A percentile compares a stretch with the other conserved stretches of the same genome.
These are phyloP conservation scores for Luperina nickerlii DNA, from an alignment of 2,888 invertebrate species.

Conservation along the genomic window DNA sequence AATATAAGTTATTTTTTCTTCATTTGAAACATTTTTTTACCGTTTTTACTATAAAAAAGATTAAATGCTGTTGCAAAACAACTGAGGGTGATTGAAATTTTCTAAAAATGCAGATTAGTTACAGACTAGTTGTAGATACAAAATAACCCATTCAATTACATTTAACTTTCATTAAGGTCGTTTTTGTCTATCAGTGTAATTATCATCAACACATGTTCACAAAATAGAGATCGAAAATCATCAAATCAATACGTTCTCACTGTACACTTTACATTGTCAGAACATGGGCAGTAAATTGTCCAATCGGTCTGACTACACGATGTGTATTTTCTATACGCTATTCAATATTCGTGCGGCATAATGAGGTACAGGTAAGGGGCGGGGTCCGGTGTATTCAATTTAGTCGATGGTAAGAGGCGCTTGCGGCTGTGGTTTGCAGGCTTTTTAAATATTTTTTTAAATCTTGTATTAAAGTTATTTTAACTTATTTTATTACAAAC, in stretches of 20 bases:
- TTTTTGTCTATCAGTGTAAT: too few species aligned
- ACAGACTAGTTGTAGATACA: too few species aligned
- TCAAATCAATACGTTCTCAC: constrained; percentile 26
- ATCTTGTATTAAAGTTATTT: neutral
- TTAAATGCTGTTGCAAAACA: too few species aligned
- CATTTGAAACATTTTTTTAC: too few species aligned
- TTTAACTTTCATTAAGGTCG: too few species aligned
- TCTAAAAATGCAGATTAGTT: too few species aligned
- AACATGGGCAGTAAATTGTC: constrained; percentile 57
- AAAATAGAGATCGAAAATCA: constrained; percentile 5
- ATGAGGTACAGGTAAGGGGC: constrained; percentile 75
- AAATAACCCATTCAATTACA: too few species aligned
- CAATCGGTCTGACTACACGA: constrained; percentile 51
- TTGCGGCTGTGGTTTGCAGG: constrained; percentile 33
- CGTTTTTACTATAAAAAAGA: too few species aligned
- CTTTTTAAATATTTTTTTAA: constrained; percentile 23
- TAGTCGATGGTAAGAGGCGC: constrained; percentile 45
- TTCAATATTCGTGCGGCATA: constrained; percentile 65
- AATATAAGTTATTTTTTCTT: too few species aligned
- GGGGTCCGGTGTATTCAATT: constrained; percentile 68
- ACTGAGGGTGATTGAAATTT: too few species aligned
- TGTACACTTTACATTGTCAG: constrained; percentile 27
- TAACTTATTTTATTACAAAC: too few species aligned
- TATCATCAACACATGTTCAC: neutral
- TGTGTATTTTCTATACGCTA: constrained; percentile 62